Percentiles rank a stretch among this genome's conserved stretches.
Conservation (phyloP, 2,888 invertebrate species). For the Melieria omissa region DNA sequence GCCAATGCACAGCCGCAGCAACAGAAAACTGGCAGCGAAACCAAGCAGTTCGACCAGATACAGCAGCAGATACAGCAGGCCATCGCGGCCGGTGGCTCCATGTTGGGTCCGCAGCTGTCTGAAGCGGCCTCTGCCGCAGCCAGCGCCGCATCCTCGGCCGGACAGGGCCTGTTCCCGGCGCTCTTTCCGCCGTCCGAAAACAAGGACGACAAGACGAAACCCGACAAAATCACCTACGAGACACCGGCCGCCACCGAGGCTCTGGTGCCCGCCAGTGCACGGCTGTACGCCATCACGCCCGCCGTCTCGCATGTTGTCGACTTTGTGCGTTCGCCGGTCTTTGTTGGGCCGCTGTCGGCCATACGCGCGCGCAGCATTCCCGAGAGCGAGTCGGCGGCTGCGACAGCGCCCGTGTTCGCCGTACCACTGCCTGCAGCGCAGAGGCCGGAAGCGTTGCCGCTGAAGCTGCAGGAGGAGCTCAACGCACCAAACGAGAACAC, state of each 20-base stretch:
- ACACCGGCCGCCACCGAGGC: constrained; percentile 54
- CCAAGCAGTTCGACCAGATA: constrained; percentile 51
- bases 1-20: constrained; percentile 23
- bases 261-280: constrained; percentile 52
- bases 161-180: constrained; percentile 49
- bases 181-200: constrained; percentile 41
- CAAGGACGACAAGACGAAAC: constrained; percentile 23
- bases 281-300: constrained; percentile 57
- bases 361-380: constrained; percentile 59
- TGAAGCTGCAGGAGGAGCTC: constrained; percentile 20
- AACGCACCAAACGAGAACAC: background rate
- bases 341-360: constrained; percentile 53
- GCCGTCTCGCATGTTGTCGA: constrained; percentile 57
- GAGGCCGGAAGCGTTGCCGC: constrained; percentile 40
- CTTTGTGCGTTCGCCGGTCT: constrained; percentile 56
- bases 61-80: constrained; percentile 49
- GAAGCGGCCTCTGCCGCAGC: constrained; percentile 51
- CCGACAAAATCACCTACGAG: constrained; percentile 32
- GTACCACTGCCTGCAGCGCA: constrained; percentile 38
- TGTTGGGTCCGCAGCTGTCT: constrained; percentile 50
- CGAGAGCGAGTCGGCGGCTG: constrained; percentile 39
- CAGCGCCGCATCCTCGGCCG: constrained; percentile 49
- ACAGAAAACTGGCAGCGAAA: constrained; percentile 18
- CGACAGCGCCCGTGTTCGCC: constrained; percentile 42
- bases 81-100: constrained; percentile 47